These are phyloP conservation scores for Malacoctenus gilli DNA, from an alignment of 2,797 vertebrate species.

Conservation along the genomic window DNA sequence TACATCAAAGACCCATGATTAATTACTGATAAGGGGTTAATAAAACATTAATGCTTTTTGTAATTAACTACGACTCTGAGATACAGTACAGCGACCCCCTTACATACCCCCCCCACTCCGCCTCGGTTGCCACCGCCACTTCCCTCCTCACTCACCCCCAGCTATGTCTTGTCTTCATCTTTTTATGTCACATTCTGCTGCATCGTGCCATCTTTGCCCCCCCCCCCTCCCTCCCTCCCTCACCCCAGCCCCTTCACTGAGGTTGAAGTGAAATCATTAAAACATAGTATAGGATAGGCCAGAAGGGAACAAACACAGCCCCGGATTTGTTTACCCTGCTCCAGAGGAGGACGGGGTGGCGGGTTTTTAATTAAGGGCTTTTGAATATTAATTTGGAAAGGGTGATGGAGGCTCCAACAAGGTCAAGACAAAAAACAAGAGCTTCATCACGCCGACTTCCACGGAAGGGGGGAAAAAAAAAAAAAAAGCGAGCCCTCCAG, in stretches of 20 bases:
- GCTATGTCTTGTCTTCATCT: slow-evolving; percentile 81
- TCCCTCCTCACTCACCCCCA: slow-evolving; percentile 75
- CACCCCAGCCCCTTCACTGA: slow-evolving; percentile 38
- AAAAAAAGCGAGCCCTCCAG: slow-evolving; percentile 74
- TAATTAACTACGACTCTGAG: slow-evolving; percentile 84
- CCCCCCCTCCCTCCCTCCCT: slow-evolving; percentile 41
- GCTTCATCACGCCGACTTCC: slow-evolving; percentile 75
- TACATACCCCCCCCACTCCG: slow-evolving; percentile 36
- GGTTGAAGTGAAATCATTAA: slow-evolving; percentile 82
- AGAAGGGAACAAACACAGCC: slow-evolving; percentile 82
- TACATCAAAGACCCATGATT: slow-evolving; percentile 88
- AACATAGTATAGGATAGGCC: slow-evolving; percentile 76
- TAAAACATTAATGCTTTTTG: slow-evolving; percentile 88
- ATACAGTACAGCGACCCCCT: slow-evolving; percentile 62
- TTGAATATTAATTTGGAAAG: slow-evolving; percentile 82
- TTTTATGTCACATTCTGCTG: slow-evolving; percentile 80
- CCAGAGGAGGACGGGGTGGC: slow-evolving; percentile 72
- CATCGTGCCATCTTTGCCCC: slow-evolving; percentile 69
- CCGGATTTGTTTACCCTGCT: slow-evolving; percentile 79
- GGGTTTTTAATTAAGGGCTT: slow-evolving; percentile 78
- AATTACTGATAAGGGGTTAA: slow-evolving; percentile 90
- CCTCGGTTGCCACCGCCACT: slow-evolving; percentile 53
- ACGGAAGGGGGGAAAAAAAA: too few relatives aligned
- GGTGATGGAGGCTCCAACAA: slow-evolving; percentile 80
- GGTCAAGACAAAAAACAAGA: slow-evolving; percentile 79